Evolutionary conservation across 2,888 invertebrate genomes (phyloP), one percentile per base, ranked within the genome.

Genomic region (Alitta virens): DNA sequence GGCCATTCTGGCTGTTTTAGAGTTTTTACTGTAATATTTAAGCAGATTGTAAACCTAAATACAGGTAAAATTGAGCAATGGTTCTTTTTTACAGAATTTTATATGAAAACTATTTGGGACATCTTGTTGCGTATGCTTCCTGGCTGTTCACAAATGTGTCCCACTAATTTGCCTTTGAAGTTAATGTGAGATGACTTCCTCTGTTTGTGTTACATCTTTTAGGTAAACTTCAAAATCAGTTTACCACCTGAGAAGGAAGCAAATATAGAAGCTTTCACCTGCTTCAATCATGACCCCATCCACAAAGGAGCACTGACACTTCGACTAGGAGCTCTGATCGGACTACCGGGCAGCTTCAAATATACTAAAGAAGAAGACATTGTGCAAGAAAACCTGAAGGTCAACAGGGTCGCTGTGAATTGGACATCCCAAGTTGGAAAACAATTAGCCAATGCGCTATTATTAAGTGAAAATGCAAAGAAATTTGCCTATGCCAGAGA

Each of bases 401-500:
- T 69, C n/a, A 62, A 68, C 77, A 87, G 88, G 67, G 60, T 65
- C 27, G 77, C 83, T 56, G 83, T 92, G 0, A 83, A 88, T 70
- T 91, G 90, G 89, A 83, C 84, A 40, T 84, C 87, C 0, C 85
- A 87, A 62, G 85, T 84, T 62, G 90, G 89, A 0, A 79, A 86
- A 69, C 79, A 86, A 60, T 83, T 93, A 51, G 81, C 88, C 56
- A 82, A 89, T 16, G 86, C 91, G 0, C 75, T 92, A 27, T 80
- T 91, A 2, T 77, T 93, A n/a, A 88, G 90, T 16, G 89, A 91
- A 66, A 87, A 89, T 66, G 92, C 91, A 12, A 88, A 91, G 78
- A 85, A 90, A 64, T 93, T 91, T 84, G 91, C 89, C 0, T 87
- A 93, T 26, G 91, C 91, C 62, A 85, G 88, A 70, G 89, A 91